Conservation (phyloP, 2,113 vertebrate species). For the Oreotrochilus melanogaster region DNA sequence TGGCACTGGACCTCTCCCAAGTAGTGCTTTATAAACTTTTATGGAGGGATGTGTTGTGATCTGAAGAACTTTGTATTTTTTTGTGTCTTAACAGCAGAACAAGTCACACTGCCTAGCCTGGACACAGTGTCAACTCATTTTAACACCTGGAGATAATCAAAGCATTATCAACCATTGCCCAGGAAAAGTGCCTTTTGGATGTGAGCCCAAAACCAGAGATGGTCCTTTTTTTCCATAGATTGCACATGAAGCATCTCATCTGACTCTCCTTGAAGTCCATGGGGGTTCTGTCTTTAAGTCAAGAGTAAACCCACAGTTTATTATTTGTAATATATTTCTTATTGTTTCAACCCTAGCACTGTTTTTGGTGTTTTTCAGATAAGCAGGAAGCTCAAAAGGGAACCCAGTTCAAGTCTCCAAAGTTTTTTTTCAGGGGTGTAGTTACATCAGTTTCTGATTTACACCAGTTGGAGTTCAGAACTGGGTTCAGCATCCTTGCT, state of each 20-base stretch:
- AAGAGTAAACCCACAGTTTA: constrained; percentile 9
- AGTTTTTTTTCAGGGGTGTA: not conserved
- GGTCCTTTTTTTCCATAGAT: not conserved
- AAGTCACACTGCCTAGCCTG: not conserved
- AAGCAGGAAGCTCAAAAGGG: constrained; percentile 27
- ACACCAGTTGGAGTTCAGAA: not conserved
- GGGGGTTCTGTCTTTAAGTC: constrained; percentile 12
- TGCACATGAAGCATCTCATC: not conserved
- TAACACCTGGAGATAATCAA: not conserved
- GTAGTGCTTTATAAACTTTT: not conserved
- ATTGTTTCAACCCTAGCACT: constrained; percentile 9
- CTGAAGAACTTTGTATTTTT: not conserved
- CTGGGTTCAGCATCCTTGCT: not conserved
- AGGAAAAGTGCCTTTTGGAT: not conserved
- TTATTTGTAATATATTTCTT: constrained; percentile 47
- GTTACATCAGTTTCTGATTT: not conserved
- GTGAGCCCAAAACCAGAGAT: not conserved
- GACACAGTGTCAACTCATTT: not conserved
- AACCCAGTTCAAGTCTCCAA: not conserved
- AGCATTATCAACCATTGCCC: not conserved
- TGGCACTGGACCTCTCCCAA: not conserved
- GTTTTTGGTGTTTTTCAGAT: not conserved
- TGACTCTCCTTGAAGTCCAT: not conserved
- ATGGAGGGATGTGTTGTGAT: not conserved
- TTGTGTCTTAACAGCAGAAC: not conserved